Evolutionary conservation across 2,113 vertebrate genomes (phyloP), one percentile per base, ranked within the genome.

Genomic region (Geothlypis trichas): DNA sequence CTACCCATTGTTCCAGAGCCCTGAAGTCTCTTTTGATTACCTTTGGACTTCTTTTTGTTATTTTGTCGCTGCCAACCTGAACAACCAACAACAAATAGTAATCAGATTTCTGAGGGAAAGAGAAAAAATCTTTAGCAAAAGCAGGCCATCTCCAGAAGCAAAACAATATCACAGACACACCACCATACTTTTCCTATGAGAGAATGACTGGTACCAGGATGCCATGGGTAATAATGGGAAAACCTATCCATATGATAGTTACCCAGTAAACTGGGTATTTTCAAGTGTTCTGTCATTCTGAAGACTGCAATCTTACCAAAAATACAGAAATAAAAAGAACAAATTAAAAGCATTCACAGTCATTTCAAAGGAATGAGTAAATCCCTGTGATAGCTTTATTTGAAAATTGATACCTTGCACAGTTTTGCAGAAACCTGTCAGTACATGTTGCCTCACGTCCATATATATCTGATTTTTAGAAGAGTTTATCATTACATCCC

Each of bases 291-390:
- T 59, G 12, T 44, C 31, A 30, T 54, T 90, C 27, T 65, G 44
- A 35, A 54, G 20, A 68, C 28, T 69, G 20, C 18, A 62, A 46
- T 12, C 5, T 80, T 54, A 62, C 15, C 21, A 72, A 68, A 67
- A 7, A 27, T 9, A 24, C 3, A 47, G 63, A 80, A 69, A 16
- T 33, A 33, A 2, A 59, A 81, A 81, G 90, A 93, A 93, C 23
- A 87, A 93, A 79, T 49, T 68, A 69, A 71, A 87, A 69, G 0
- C 10, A 75, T 80, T 83, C 72, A 92, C 14, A 81, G 35, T 15
- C 55, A 74, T 84, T 92, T 90, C 14, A 77, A 92, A 88, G 30
- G 39, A 24, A 35, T 67, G 89, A 89, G 23, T 82, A 72, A 81
- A 67, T 58, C 21, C 22, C 18, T 28, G 22, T 27, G 14, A 55